A percentile compares a stretch with the other conserved stretches of the same genome.
Evolutionary conservation across 2,888 invertebrate genomes (phyloP).

Genomic region (Spisula solida): DNA sequence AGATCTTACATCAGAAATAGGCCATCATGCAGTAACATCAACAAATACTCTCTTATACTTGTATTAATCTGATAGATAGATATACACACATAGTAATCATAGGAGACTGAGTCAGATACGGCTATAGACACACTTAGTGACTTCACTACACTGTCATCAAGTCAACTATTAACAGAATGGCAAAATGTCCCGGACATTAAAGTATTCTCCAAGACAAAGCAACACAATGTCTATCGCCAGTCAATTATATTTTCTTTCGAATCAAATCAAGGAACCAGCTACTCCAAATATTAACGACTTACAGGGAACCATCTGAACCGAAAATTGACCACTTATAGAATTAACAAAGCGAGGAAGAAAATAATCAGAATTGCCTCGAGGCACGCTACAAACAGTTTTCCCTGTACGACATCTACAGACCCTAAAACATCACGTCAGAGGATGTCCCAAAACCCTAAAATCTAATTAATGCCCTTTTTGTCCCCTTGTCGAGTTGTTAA

Average conservation of each 20-base stretch:
- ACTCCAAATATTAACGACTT: background rate
- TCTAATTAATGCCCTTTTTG: slow-evolving; percentile 46
- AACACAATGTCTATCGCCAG: too few relatives aligned
- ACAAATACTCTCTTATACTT: background rate
- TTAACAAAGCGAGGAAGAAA: slow-evolving; percentile 3
- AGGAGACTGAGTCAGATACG: too few relatives aligned
- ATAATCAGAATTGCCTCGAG: slow-evolving; percentile 13
- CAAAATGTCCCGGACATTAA: too few relatives aligned
- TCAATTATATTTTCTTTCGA: too few relatives aligned
- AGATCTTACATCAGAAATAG: background rate
- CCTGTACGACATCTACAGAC: background rate
- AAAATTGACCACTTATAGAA: slow-evolving; percentile 26
- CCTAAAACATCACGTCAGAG: slow-evolving; percentile 21
- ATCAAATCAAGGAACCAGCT: background rate
- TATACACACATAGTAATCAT: background rate
- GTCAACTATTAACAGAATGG: too few relatives aligned
- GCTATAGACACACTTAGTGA: too few relatives aligned
- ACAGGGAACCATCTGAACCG: background rate
- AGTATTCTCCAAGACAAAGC: too few relatives aligned
- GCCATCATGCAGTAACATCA: background rate
- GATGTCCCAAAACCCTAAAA: slow-evolving; percentile 42
- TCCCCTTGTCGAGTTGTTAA: slow-evolving; percentile 42
- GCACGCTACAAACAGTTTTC: slow-evolving; percentile 11
- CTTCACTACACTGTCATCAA: too few relatives aligned
- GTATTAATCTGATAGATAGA: background rate